Conservation (phyloP, 1,140 invertebrate species). For the Listronotus bonariensis region DNA sequence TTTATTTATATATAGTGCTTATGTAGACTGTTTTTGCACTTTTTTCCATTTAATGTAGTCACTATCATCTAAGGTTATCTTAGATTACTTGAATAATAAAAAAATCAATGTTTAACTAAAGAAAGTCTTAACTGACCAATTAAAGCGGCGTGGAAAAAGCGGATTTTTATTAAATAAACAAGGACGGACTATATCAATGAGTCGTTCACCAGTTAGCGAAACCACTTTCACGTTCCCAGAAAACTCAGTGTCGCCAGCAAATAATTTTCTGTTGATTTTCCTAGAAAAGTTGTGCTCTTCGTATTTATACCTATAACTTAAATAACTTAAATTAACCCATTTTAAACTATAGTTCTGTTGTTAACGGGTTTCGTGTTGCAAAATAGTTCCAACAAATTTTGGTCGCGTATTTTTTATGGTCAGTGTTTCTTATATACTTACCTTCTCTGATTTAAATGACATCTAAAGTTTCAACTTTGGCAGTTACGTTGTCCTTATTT, state of each 20-base stretch:
- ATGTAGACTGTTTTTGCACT: background rate
- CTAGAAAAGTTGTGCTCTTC: background rate
- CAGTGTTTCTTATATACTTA: too few species aligned
- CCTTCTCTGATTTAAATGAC: too few species aligned
- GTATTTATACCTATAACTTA: background rate
- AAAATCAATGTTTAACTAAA: background rate
- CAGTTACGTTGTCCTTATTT: too few species aligned
- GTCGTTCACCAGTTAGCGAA: constrained; percentile 11
- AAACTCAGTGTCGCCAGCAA: constrained; percentile 1
- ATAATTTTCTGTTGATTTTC: background rate
- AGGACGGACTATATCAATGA: constrained; percentile 10
- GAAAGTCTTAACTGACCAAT: background rate
- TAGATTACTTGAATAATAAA: too few species aligned
- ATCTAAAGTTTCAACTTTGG: too few species aligned
- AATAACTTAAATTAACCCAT: background rate
- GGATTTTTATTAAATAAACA: constrained; percentile 9
- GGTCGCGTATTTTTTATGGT: too few species aligned
- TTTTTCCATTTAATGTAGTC: background rate
- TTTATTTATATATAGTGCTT: background rate
- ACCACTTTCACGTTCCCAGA: constrained; percentile 21
- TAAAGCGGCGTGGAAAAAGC: background rate
- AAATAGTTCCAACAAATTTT: too few species aligned
- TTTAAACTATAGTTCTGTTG: background rate
- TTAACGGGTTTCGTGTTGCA: too few species aligned
- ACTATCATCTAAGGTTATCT: too few species aligned